These are phyloP conservation scores for Tympanuchus pallidicinctus DNA, from an alignment of 2,113 vertebrate genomes.

Conservation along the genomic window DNA sequence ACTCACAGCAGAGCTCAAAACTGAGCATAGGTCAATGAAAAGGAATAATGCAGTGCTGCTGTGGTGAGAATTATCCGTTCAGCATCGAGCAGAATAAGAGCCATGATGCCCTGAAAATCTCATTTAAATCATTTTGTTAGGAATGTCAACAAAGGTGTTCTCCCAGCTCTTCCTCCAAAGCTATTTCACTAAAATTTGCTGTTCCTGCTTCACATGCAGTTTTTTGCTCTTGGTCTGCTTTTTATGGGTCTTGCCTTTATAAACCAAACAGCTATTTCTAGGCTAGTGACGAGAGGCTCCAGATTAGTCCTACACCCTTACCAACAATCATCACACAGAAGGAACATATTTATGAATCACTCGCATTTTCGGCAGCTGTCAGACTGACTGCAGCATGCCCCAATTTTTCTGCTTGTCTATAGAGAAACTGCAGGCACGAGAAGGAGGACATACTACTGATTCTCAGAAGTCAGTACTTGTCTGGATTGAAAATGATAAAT, in stretches of 20 bases:
- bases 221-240: background rate
- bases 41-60: background rate
- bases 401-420: background rate
- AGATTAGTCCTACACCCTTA: background rate
- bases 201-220: background rate
- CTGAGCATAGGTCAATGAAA: background rate
- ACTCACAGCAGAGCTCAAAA: background rate
- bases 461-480: slow-evolving; percentile 7
- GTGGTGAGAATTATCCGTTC: background rate
- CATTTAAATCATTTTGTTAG: background rate
- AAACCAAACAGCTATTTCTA: background rate
- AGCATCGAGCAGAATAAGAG: background rate
- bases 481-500: slow-evolving; percentile 19
- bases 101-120: background rate
- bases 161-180: background rate
- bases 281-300: background rate
- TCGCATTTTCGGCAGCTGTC: slow-evolving; percentile 10
- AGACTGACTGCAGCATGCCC: background rate
- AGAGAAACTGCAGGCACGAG: background rate
- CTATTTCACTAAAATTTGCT: background rate
- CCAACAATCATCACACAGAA: background rate
- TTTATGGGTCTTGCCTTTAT: background rate
- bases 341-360: background rate
- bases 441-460: background rate
- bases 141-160: background rate